phyloP scores from a whole-genome alignment of 2,113 vertebrate genomes.

The Chinchilla lanigera region DNA sequence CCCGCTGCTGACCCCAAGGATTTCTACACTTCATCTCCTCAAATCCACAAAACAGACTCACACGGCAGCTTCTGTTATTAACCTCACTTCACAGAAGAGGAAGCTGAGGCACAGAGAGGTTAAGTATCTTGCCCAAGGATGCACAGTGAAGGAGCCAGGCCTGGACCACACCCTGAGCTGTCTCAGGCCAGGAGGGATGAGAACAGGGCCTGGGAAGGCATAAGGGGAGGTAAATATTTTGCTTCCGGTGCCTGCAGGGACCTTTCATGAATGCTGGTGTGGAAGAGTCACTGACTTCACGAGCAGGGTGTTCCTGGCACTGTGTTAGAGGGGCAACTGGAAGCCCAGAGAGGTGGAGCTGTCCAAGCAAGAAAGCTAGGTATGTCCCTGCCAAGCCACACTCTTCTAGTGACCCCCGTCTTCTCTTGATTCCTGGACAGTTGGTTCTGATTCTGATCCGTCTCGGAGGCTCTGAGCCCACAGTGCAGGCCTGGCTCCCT shows the following conservation, averaged over 20 bases:
- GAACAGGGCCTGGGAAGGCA: neutral
- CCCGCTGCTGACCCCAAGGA: neutral
- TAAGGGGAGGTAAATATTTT: neutral
- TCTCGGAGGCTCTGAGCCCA: neutral
- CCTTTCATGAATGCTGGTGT: too few relatives aligned
- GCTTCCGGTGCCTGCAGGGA: rapidly evolving
- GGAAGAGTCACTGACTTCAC: neutral
- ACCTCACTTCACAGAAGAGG: neutral
- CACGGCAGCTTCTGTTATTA: neutral
- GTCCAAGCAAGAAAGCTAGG: neutral
- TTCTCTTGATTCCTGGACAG: neutral
- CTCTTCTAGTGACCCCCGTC: neutral
- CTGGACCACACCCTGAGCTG: neutral
- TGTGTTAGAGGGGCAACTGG: neutral
- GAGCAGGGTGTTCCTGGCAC: neutral
- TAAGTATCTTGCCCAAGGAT: neutral
- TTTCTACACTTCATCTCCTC: neutral
- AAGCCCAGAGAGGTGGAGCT: neutral
- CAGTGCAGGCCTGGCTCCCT: neutral
- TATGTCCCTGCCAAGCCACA: neutral
- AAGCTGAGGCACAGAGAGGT: neutral
- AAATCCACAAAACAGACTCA: neutral
- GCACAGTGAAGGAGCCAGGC: neutral
- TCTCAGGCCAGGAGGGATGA: neutral
- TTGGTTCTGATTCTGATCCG: neutral